Evolutionary conservation across 2,888 invertebrate species (phyloP).

Genomic region (Rutpela maculata): DNA sequence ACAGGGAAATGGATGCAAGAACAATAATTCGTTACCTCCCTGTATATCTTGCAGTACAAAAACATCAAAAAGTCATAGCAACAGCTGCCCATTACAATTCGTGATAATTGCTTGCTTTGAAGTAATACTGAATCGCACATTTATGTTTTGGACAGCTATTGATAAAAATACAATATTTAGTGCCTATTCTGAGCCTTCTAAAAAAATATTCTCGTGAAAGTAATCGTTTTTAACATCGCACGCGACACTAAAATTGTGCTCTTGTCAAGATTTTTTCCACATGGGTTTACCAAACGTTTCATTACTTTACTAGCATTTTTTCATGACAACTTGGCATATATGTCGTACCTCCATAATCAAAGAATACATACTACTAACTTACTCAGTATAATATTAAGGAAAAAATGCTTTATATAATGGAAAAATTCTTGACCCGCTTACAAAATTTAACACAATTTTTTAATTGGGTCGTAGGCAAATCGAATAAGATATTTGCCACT

Average conservation of each 20-base stretch:
- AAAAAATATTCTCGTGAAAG: background rate
- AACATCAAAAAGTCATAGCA: constrained; percentile 48
- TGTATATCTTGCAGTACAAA: constrained; percentile 44
- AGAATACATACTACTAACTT: too few relatives aligned
- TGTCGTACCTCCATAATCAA: too few relatives aligned
- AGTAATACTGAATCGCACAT: constrained; percentile 46
- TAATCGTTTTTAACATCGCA: background rate
- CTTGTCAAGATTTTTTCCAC: constrained; percentile 14
- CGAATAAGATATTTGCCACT: too few relatives aligned
- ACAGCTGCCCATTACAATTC: constrained; percentile 45
- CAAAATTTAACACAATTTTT: background rate
- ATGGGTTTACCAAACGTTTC: too few relatives aligned
- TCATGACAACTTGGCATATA: too few relatives aligned
- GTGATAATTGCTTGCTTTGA: constrained; percentile 37
- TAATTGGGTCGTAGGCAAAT: background rate
- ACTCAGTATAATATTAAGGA: background rate
- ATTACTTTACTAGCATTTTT: too few relatives aligned
- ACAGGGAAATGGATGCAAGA: constrained; percentile 26
- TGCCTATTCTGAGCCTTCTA: constrained; percentile 29
- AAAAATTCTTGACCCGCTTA: background rate
- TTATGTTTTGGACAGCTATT: constrained; percentile 49
- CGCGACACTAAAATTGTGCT: background rate
- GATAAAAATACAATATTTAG: constrained; percentile 35
- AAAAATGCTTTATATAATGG: background rate
- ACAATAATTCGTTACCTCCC: constrained; percentile 35